Evolutionary conservation across 2,888 invertebrate species (phyloP).

Genomic region (Lampropteryx suffumata): DNA sequence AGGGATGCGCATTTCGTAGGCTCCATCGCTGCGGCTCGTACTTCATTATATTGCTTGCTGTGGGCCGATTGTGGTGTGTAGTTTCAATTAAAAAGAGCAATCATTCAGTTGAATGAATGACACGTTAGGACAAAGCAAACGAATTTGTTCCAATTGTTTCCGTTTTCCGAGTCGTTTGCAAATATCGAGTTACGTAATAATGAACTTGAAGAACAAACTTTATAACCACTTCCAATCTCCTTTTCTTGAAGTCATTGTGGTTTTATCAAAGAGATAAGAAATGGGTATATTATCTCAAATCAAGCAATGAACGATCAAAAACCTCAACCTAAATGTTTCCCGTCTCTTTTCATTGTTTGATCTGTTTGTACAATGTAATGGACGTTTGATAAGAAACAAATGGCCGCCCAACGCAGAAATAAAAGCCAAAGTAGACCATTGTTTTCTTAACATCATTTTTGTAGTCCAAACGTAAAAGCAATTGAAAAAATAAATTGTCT

Average conservation of each 20-base stretch:
- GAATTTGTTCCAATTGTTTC: no score
- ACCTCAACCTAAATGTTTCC: background rate
- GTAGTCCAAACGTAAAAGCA: slow-evolving; percentile 34
- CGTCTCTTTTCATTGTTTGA: slow-evolving; percentile 7
- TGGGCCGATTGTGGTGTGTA: background rate
- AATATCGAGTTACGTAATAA: no score
- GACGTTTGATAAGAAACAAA: slow-evolving; percentile 21
- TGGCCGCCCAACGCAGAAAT: slow-evolving; percentile 21
- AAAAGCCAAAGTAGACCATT: slow-evolving; percentile 30
- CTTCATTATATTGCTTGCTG: slow-evolving; percentile 5
- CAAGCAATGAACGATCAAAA: slow-evolving; percentile 1
- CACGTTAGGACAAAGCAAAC: no score
- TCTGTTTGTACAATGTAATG: slow-evolving; percentile 22
- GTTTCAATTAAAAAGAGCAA: slow-evolving; percentile 7
- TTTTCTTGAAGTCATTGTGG: no score
- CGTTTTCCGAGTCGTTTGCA: no score
- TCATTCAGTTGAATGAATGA: background rate
- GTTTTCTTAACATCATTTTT: slow-evolving; percentile 41
- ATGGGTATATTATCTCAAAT: background rate
- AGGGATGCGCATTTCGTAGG: slow-evolving; percentile 5
- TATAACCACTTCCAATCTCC: no score
- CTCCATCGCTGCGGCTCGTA: background rate
- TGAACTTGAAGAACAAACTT: no score
- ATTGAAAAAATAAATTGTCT: slow-evolving; percentile 38
- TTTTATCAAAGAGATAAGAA: background rate